A percentile compares a stretch with the other conserved stretches of the same genome.
Evolutionary conservation across 2,888 invertebrate genomes (phyloP).

Genomic region (Noctua janthina): DNA sequence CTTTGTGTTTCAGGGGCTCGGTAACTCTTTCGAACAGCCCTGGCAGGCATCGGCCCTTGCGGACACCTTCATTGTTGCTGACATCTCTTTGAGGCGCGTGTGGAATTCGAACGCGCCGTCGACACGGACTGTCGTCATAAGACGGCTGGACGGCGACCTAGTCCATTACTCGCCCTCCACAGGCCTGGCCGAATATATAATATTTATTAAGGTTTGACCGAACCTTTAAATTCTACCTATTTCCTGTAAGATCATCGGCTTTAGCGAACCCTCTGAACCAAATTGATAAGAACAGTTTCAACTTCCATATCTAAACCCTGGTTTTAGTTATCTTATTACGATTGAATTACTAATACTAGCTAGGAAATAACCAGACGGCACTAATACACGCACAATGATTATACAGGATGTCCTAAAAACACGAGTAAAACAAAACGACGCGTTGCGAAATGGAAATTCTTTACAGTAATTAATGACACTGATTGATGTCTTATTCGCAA

Average conservation of each 20-base stretch:
- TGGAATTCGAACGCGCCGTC: too few species aligned
- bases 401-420: constrained; percentile 25
- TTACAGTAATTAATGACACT: constrained; percentile 21
- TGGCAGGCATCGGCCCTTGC: too few species aligned
- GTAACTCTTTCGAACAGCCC: too few species aligned
- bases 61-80: too few species aligned
- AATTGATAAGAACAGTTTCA: not conserved
- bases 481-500: constrained; percentile 12
- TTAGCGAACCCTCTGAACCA: not conserved
- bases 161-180: too few species aligned
- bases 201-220: too few species aligned
- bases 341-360: constrained; percentile 17
- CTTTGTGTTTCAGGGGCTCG: too few species aligned
- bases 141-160: too few species aligned
- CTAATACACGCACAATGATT: not conserved
- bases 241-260: not conserved
- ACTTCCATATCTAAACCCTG: constrained; percentile 19
- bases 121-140: too few species aligned
- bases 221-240: not conserved
- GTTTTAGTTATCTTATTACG: constrained; percentile 13
- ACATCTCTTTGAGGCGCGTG: too few species aligned
- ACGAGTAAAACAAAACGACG: not conserved
- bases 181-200: too few species aligned
- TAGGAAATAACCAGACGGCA: not conserved
- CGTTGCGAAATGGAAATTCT: not conserved